A percentile compares a stretch with the other conserved stretches of the same genome.
phyloP scores from a whole-genome alignment of 1,140 invertebrate genomes.

The Lanistes nyassanus region DNA sequence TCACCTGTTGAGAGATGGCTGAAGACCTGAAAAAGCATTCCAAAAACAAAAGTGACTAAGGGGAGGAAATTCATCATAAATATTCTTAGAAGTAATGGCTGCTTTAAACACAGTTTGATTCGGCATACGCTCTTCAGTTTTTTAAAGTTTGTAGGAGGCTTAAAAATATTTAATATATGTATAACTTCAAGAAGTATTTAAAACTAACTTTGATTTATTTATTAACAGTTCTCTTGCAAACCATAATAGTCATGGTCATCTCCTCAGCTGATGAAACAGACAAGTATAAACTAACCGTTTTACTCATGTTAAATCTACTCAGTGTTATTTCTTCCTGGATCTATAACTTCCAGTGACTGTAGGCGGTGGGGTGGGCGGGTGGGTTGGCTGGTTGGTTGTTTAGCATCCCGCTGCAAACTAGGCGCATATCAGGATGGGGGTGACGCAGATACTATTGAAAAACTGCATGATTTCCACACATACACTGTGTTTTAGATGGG shows the following conservation, averaged over 20 bases:
- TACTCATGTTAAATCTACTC: background rate
- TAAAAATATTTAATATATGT: background rate
- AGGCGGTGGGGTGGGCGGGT: background rate
- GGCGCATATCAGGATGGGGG: background rate
- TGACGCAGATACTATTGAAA: background rate
- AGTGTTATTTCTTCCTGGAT: background rate
- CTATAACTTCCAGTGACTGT: background rate
- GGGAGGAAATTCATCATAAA: too few species aligned
- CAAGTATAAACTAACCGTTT: too few species aligned
- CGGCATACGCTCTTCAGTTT: too few species aligned
- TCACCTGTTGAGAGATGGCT: too few species aligned
- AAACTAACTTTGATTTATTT: too few species aligned
- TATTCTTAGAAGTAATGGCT: too few species aligned
- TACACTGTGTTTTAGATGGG: conserved; percentile 75
- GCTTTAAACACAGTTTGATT: too few species aligned
- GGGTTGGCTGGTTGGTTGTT: background rate
- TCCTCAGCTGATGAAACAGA: too few species aligned
- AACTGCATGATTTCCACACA: conserved; percentile 64
- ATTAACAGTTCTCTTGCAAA: too few species aligned
- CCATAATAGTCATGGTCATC: too few species aligned
- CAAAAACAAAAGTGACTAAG: too few species aligned
- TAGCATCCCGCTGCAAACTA: background rate
- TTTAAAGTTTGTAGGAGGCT: background rate
- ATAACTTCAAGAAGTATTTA: background rate
- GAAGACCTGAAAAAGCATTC: too few species aligned